Evolutionary conservation across 2,888 invertebrate species (phyloP).

Genomic region (Terebella lapidaria): DNA sequence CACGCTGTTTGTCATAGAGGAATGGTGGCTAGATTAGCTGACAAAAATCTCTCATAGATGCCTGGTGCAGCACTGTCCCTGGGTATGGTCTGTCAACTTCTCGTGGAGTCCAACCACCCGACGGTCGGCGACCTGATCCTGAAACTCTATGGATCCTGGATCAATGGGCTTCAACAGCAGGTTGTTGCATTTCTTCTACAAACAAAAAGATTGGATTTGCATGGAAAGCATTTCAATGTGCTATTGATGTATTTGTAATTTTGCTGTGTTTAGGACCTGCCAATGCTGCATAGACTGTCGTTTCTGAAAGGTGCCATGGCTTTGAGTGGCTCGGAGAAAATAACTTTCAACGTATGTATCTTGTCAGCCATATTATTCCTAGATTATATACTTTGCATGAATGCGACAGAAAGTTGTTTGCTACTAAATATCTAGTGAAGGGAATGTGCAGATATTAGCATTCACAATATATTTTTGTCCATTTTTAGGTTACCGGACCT

Average conservation of each 20-base stretch:
- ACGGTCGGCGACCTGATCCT: constrained; percentile 18
- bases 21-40: too few relatives aligned
- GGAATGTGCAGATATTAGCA: too few relatives aligned
- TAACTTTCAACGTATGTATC: neutral
- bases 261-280: neutral
- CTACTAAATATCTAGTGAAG: too few relatives aligned
- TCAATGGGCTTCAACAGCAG: constrained; percentile 15
- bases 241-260: neutral
- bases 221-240: neutral
- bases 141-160: constrained; percentile 28
- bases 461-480: too few relatives aligned
- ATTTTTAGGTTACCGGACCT: too few relatives aligned
- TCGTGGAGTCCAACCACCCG: constrained; percentile 30
- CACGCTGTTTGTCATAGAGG: too few relatives aligned
- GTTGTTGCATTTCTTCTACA: too few relatives aligned
- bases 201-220: too few relatives aligned
- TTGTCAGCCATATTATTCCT: neutral
- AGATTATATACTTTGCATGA: neutral
- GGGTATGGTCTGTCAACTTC: constrained; percentile 20
- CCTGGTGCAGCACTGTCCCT: constrained; percentile 11
- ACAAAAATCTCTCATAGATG: too few relatives aligned
- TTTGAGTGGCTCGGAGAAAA: constrained; percentile 25
- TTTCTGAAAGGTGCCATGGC: constrained; percentile 34
- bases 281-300: neutral
- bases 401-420: neutral